Evolutionary conservation across 1,140 invertebrate species (phyloP), one percentile per base, ranked within the genome.

Genomic region (Galleria mellonella): DNA sequence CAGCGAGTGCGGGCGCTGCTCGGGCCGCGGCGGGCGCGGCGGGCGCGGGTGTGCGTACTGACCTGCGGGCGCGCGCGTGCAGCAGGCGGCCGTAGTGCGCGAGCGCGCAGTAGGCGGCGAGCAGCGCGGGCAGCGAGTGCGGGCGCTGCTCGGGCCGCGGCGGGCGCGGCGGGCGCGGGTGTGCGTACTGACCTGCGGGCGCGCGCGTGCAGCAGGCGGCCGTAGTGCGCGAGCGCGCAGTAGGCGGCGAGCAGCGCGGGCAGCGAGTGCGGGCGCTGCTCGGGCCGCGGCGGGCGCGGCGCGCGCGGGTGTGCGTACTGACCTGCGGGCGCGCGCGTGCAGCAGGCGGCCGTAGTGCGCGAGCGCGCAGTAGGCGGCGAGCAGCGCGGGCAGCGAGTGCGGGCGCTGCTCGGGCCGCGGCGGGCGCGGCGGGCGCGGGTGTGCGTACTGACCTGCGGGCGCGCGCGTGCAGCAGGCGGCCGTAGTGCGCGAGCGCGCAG

Each of bases 381-480:
- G 53, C 46, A 77, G 53, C 43, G 72, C 65, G 9, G 42, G 32
- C 12, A 56, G 71, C 33, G 60, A 42, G 47, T 67, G 72, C 37
- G 71, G 45, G 23, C 7, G 43, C 11, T 10, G 29, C 37, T 33
- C 43, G 12, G 50, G 14, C 47, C 44, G 36, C 55, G 60, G 13
- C 75, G 61, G 32, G 78, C 72, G 38, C 72, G 72, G 14, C 75
- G 75, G 0, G 59, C 65, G 13, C 76, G 55, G 38, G 78, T 73
- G 38, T 58, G 62, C 31, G 65, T 65, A 52, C 69, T 71, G 63
- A 79, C 79, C 12, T 79, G 29, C 8, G 53, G 42, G 77, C 78
- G 15, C 61, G 50, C 15, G 37, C 41, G 37, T 51, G 3, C 62
- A 54, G 52, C 36, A 67, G 31, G 60, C 50, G 9, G 63, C 60